phyloP scores from a whole-genome alignment of 2,888 invertebrate genomes.

The Cephus pulcher region DNA sequence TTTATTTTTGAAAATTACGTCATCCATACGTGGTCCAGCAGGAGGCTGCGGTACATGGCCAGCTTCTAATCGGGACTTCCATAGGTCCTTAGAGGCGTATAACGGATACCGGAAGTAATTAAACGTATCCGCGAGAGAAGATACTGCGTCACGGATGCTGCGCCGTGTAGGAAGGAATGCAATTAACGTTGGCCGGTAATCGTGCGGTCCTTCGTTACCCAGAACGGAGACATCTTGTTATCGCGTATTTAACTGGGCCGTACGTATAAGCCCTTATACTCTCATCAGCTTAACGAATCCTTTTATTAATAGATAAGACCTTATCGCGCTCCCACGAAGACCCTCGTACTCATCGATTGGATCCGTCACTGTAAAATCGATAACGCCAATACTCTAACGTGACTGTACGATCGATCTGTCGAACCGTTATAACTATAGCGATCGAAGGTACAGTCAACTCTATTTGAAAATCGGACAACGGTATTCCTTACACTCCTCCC shows the following conservation, averaged over 20 bases:
- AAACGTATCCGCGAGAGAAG: constrained; percentile 36
- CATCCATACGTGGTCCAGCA: not conserved
- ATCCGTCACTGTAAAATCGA: not conserved
- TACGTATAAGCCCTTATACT: not conserved
- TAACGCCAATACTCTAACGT: not conserved
- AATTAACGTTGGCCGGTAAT: constrained; percentile 43
- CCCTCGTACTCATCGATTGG: not conserved
- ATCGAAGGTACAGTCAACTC: constrained; percentile 11
- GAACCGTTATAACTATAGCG: not conserved
- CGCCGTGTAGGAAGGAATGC: constrained; percentile 37
- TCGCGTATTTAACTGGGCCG: not conserved
- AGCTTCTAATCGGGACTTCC: not conserved
- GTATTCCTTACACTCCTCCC: constrained; percentile 6
- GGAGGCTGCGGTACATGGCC: not conserved
- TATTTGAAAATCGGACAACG: constrained; percentile 20
- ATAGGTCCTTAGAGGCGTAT: not conserved
- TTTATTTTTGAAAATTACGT: not conserved
- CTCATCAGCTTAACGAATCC: not conserved
- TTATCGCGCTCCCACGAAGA: not conserved
- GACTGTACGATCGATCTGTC: not conserved
- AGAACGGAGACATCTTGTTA: constrained; percentile 6
- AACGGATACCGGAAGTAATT: constrained; percentile 41
- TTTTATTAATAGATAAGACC: not conserved
- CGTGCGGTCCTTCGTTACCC: constrained; percentile 13
- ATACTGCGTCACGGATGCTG: constrained; percentile 22